Evolutionary conservation across 1,140 invertebrate genomes (phyloP), one percentile per base, ranked within the genome.

Genomic region (Lepidurus apus): DNA sequence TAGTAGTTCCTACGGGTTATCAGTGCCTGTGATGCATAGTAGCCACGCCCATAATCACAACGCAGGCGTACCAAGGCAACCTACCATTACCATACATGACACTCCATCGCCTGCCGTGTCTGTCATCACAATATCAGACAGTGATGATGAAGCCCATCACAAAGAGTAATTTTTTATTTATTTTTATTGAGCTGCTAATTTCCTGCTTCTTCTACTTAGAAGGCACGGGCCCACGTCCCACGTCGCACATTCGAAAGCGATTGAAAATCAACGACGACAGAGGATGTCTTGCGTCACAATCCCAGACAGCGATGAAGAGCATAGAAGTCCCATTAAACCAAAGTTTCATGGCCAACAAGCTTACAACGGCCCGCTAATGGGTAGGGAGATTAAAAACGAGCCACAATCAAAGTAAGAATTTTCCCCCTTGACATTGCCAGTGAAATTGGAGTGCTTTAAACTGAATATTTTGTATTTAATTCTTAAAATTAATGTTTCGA

Each of bases 121-220:
- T 75, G 95, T 97, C 79, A 98, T 98, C 81, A 98, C 95, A 24
- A 98, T 98, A 82, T 97, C 95, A 45, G 96, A 97, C 83, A 96
- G 95, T 83, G 96, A 97, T 83, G 95, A 98, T 84, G 95, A 98
- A 84, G 86, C 87, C 21, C 42, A 65, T 17, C 53, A 13, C 9
- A 65, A 65, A 65, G 53, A 65, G 53, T 65, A 21, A n/a, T n/a
- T n/a, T n/a, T n/a, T n/a, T n/a, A n/a, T n/a, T n/a, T n/a, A n/a
- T n/a, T n/a, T n/a, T n/a, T n/a, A n/a, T n/a, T n/a, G n/a, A n/a
- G n/a, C n/a, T 34, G 26, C 26, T 34, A 34, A 34, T 34, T 34
- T 2, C 34, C 34, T 34, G 34, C 34, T 34, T 34, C 4, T 34
- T 34, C 34, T 34, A 3, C 4, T 34, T 65, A 65, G 53, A 0